Evolutionary conservation across 2,113 vertebrate species (phyloP), one percentile per base, ranked within the genome.

Genomic region (Colius striatus): DNA sequence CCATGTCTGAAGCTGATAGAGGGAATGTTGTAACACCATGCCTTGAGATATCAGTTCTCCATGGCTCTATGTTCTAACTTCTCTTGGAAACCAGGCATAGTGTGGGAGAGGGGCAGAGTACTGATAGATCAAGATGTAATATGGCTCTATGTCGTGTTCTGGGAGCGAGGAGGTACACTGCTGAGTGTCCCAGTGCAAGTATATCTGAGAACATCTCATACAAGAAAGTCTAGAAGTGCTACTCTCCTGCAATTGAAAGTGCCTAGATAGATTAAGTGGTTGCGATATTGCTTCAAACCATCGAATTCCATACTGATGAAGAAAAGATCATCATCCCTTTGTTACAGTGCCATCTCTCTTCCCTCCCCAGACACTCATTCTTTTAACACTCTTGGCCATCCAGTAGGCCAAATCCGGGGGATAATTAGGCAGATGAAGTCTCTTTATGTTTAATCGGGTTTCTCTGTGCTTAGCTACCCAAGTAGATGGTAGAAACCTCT

Each of bases 41-140:
- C 5, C 5, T 63, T 53, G 17, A n/a, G 29, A 43, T 45, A 36
- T 11, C 45, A 66, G 16, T 34, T 87, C 29, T 23, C 67, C 23
- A 34, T 17, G 43, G 27, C 47, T 82, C n/a, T n/a, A n/a, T n/a
- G n/a, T n/a, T n/a, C n/a, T n/a, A n/a, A n/a, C n/a, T n/a, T n/a
- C 27, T 75, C 30, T 30, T 86, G 25, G 25, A 67, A 85, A 36
- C 14, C 16, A 43, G 20, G 12, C 19, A 36, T 41, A 41, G 38
- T 41, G 12, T 16, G 4, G 7, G 11, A 8, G 55, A 16, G 8
- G 43, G 9, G 6, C 0, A 0, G 18, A 55, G 22, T 5, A 36
- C 8, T 34, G 34, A 23, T 47, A 32, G 8, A 5, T 66, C 19
- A 76, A 18, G 13, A 21, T 82, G 27, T 11, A 41, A 0, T 25